Evolutionary conservation across 2,888 invertebrate species (phyloP).

Genomic region (Acanthacorydalis orientalis): DNA sequence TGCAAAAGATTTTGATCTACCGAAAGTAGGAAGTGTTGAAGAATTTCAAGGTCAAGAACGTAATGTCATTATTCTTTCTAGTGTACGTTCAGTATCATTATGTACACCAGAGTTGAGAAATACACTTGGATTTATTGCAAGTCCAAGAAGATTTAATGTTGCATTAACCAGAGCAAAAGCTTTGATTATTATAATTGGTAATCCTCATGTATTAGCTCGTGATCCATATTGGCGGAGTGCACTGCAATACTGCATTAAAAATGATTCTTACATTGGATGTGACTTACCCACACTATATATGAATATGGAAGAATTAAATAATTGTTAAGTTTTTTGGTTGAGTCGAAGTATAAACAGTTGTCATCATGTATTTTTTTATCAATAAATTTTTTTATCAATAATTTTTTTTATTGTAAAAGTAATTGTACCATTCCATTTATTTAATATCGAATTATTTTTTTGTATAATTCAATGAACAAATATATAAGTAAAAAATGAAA

Average conservation of each 20-base stretch:
- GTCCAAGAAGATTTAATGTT: slow-evolving; percentile 73
- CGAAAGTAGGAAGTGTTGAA: slow-evolving; percentile 67
- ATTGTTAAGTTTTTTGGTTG: too few relatives aligned
- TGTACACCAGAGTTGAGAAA: slow-evolving; percentile 30
- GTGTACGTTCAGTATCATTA: slow-evolving; percentile 36
- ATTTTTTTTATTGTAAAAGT: too few relatives aligned
- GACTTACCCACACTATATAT: slow-evolving; percentile 29
- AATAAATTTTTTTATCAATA: too few relatives aligned
- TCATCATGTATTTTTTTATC: too few relatives aligned
- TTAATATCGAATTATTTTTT: too few relatives aligned
- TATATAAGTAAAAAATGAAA: too few relatives aligned
- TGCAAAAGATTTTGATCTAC: slow-evolving; percentile 32
- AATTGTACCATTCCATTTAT: too few relatives aligned
- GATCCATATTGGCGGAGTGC: slow-evolving; percentile 55
- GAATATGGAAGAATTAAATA: not conserved
- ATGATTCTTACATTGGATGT: slow-evolving; percentile 53
- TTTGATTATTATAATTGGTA: slow-evolving; percentile 66
- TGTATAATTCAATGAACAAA: too few relatives aligned
- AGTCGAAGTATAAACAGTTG: too few relatives aligned
- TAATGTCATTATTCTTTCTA: slow-evolving; percentile 55
- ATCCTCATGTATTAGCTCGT: slow-evolving; percentile 49
- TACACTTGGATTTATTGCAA: slow-evolving; percentile 55
- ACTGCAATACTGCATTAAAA: slow-evolving; percentile 41
- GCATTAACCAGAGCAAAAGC: slow-evolving; percentile 72
- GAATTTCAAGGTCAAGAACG: slow-evolving; percentile 77